These are phyloP conservation scores for Dallia pectoralis DNA, from an alignment of 2,797 vertebrate species.

Conservation along the genomic window DNA sequence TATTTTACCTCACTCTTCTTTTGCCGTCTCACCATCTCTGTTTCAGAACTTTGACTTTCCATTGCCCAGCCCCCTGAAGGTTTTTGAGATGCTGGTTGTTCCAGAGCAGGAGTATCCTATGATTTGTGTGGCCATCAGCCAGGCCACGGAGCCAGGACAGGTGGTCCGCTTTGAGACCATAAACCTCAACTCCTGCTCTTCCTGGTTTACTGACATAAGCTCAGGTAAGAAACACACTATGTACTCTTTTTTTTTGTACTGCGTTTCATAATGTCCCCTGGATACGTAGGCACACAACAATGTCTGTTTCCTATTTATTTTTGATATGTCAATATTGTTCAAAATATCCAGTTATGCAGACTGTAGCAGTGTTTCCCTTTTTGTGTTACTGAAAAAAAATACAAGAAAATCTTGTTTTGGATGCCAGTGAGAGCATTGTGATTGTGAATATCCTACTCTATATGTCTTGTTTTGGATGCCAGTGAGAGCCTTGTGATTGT, in stretches of 20 bases:
- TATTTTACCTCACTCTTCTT: background rate
- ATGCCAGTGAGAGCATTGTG: no score
- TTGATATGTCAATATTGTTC: no score
- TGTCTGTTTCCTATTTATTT: no score
- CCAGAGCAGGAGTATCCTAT: constrained; percentile 97
- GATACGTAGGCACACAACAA: no score
- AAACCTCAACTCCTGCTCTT: constrained; percentile 98
- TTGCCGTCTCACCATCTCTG: background rate
- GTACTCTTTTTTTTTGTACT: background rate
- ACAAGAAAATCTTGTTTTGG: no score
- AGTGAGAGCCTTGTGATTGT: no score
- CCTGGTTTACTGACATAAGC: constrained; percentile 96
- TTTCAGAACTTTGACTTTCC: constrained; percentile 97
- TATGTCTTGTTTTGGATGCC: no score
- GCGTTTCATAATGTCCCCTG: no score
- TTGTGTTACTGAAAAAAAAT: no score
- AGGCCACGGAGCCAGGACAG: constrained; percentile 81
- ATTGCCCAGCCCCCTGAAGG: constrained; percentile 90
- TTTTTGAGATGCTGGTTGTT: constrained; percentile 98
- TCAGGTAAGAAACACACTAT: constrained; percentile 75
- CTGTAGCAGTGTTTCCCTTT: no score
- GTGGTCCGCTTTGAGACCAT: constrained; percentile 98
- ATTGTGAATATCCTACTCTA: no score
- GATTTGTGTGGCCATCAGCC: constrained; percentile 94
- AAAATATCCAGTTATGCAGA: no score